Evolutionary conservation across 1,140 invertebrate genomes (phyloP).

Genomic region (Heliothis subflexa): DNA sequence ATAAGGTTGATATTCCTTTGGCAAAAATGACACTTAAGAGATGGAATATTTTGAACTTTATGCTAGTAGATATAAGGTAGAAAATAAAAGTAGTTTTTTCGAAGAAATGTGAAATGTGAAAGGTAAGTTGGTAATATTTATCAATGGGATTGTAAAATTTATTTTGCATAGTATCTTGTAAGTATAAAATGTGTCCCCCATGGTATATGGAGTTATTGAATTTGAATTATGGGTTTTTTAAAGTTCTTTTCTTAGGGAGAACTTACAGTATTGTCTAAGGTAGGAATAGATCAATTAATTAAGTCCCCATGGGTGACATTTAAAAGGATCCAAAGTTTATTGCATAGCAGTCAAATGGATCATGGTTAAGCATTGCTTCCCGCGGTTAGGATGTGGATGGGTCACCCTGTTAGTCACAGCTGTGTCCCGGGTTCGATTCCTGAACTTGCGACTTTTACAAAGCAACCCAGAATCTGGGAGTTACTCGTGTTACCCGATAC

Average conservation of each 20-base stretch:
- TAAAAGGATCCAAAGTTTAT: not conserved
- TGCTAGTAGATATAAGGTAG: not conserved
- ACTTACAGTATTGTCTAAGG: not conserved
- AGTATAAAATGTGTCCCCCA: constrained; percentile 16
- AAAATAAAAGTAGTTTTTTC: not conserved
- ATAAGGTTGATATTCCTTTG: not conserved
- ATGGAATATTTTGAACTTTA: not conserved
- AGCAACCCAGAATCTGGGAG: no score
- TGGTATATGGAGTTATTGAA: constrained; percentile 16
- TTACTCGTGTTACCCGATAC: no score
- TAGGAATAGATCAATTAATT: not conserved
- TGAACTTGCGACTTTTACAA: no score
- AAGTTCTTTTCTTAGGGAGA: constrained; percentile 1
- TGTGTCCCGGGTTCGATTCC: no score
- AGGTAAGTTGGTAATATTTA: constrained; percentile 14
- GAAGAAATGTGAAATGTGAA: not conserved
- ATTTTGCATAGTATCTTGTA: constrained; percentile 47
- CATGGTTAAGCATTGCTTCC: no score
- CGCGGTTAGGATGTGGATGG: no score
- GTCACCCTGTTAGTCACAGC: no score
- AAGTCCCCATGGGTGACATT: not conserved
- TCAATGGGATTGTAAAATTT: constrained; percentile 19
- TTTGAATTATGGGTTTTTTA: constrained; percentile 12
- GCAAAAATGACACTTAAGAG: not conserved
- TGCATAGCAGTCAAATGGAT: no score